Conservation (phyloP, 1,140 invertebrate species). For the Rhagoletis zephyria region DNA sequence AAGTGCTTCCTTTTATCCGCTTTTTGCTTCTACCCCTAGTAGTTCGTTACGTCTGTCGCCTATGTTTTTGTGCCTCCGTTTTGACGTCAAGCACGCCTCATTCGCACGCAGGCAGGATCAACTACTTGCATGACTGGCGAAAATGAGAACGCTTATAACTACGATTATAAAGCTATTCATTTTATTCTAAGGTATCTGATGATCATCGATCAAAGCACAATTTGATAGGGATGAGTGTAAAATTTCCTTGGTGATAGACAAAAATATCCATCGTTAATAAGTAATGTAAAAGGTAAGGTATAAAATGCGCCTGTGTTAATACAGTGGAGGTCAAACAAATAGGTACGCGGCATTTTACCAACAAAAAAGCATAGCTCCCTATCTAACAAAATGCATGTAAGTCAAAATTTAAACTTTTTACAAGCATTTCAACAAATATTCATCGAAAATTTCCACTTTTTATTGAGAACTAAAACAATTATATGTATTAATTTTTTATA, state of each 20-base stretch:
- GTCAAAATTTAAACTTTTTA: too few relatives aligned
- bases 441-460: too few relatives aligned
- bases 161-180: neutral
- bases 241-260: neutral
- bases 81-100: constrained; percentile 28
- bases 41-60: neutral
- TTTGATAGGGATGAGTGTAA: constrained; percentile 46
- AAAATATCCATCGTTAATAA: neutral
- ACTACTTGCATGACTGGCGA: too few relatives aligned
- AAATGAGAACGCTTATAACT: too few relatives aligned
- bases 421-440: too few relatives aligned
- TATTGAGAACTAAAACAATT: too few relatives aligned
- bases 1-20: neutral
- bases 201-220: constrained; percentile 32
- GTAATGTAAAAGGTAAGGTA: neutral
- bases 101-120: neutral
- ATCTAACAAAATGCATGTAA: too few relatives aligned
- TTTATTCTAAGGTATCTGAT: neutral
- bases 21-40: neutral
- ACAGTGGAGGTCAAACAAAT: too few relatives aligned
- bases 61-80: constrained; percentile 20
- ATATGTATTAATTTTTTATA: too few relatives aligned
- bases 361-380: too few relatives aligned
- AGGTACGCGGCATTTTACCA: too few relatives aligned
- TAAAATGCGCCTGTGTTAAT: too few relatives aligned